Percentiles rank a stretch among this genome's conserved stretches.
phyloP scores from a whole-genome alignment of 1,140 invertebrate genomes.

The Sarcophaga peregrina region DNA sequence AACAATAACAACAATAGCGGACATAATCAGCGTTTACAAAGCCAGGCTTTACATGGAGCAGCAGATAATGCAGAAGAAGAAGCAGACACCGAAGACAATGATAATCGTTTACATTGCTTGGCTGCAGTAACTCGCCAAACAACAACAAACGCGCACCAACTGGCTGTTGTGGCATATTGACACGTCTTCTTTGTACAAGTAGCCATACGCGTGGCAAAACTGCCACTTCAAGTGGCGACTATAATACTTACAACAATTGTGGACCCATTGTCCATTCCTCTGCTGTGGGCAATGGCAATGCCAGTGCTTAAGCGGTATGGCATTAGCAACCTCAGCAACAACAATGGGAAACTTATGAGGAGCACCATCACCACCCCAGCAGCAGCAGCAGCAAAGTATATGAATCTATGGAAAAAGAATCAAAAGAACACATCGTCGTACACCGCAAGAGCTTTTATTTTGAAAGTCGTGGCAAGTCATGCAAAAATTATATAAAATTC shows the following conservation, averaged over 20 bases:
- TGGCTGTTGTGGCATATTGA: slow-evolving; percentile 62
- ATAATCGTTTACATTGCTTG: too few species aligned
- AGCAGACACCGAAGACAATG: too few species aligned
- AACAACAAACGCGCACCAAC: slow-evolving; percentile 43
- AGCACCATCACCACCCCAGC: too few species aligned
- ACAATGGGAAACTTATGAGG: too few species aligned
- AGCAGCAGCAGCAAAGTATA: slow-evolving; percentile 39
- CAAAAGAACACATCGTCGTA: slow-evolving; percentile 63
- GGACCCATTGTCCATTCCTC: slow-evolving; percentile 43
- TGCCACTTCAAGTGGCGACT: slow-evolving; percentile 54
- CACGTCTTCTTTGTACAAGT: slow-evolving; percentile 57
- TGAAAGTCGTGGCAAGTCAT: slow-evolving; percentile 78
- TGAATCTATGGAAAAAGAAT: slow-evolving; percentile 45
- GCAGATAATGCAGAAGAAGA: not conserved
- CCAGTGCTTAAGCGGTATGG: not conserved
- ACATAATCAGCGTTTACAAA: not conserved
- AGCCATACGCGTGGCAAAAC: slow-evolving; percentile 54
- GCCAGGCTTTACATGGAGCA: not conserved
- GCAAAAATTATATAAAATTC: slow-evolving; percentile 77
- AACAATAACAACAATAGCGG: slow-evolving; percentile 24
- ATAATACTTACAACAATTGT: slow-evolving; percentile 34
- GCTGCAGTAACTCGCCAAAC: not conserved
- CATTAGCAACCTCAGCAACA: slow-evolving; percentile 48
- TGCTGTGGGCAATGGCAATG: not conserved
- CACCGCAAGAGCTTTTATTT: slow-evolving; percentile 78